phyloP scores from a whole-genome alignment of 1,140 invertebrate genomes.

The Drosophila punjabiensis region DNA sequence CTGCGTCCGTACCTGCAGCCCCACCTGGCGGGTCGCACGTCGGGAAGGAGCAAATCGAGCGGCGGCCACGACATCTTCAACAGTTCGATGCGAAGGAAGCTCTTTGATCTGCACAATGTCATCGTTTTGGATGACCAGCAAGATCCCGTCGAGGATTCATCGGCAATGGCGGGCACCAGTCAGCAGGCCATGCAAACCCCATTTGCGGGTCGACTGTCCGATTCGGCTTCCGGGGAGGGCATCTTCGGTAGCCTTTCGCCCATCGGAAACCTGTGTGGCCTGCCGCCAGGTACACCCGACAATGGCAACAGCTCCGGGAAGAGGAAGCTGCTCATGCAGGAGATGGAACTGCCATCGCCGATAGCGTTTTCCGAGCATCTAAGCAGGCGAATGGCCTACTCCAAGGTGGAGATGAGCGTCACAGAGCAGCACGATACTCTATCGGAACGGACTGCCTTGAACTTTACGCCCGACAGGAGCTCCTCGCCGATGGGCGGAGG shows the following conservation, averaged over 20 bases:
- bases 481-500: slow-evolving; percentile 63
- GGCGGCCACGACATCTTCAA: slow-evolving; percentile 56
- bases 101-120: slow-evolving; percentile 76
- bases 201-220: slow-evolving; percentile 73
- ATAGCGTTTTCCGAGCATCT: slow-evolving; percentile 70
- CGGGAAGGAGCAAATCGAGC: slow-evolving; percentile 17
- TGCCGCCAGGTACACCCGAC: slow-evolving; percentile 61
- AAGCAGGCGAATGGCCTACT: slow-evolving; percentile 41
- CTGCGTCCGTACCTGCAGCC: slow-evolving; percentile 86
- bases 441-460: slow-evolving; percentile 55
- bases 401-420: slow-evolving; percentile 41
- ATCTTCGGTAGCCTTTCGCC: slow-evolving; percentile 80
- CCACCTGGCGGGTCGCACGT: slow-evolving; percentile 55
- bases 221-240: slow-evolving; percentile 58
- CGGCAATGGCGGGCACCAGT: slow-evolving; percentile 70
- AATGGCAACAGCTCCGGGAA: slow-evolving; percentile 47
- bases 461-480: slow-evolving; percentile 77
- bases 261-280: slow-evolving; percentile 69
- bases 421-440: slow-evolving; percentile 41
- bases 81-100: slow-evolving; percentile 77
- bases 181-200: slow-evolving; percentile 67
- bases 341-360: slow-evolving; percentile 68
- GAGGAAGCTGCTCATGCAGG: slow-evolving; percentile 56
- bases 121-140: slow-evolving; percentile 64
- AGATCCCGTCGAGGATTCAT: slow-evolving; percentile 21